Evolutionary conservation across 2,888 invertebrate species (phyloP), one percentile per base, ranked within the genome.

Genomic region (Gonocerus acuteangulatus): DNA sequence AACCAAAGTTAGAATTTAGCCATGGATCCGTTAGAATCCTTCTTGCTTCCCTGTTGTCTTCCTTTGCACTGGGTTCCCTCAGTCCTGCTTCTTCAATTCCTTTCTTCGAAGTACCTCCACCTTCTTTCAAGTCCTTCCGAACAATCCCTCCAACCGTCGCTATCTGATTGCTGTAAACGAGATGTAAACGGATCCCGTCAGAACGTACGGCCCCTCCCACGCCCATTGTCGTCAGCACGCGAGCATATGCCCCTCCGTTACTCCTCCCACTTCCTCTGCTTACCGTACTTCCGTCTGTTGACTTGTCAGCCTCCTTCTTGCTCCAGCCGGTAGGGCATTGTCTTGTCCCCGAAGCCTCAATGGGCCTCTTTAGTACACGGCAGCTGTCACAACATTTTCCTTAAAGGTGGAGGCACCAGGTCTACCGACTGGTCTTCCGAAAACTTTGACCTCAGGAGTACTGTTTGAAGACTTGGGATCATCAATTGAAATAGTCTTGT

Each of bases 211-310:
- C 27, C 27, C 27, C 27, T 27, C 27, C 27, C 27, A 27, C 27
- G n/a, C 21, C 21, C 22, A 42, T 54, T 54, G 54, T 54, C 9
- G 18, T 16, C 15, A 22, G 36, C 54, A 54, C 54, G 54, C 54
- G 54, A 54, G 39, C 54, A 54, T 54, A 54, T 54, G 54, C 39
- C n/a, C 47, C n/a, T n/a, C n/a, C 57, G 23, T 45, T n/a, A 21
- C 44, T 23, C 57, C 57, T 18, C 57, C 57, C 57, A 45, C 32
- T 27, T 57, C 57, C 44, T 44, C 44, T 45, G 32, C 57, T 21
- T 57, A 57, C 44, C 34, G 34, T 42, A 36, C 57, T 36, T 44
- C 57, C 34, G 42, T 1, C 32, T 22, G n/a, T 39, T 39, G 39
- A 39, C 39, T 39, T 27, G 27, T 27, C 27, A 27, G 27, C 9